Base-by-base conservation (phyloP, 2,797 vertebrate species). In the Orientallactaga sibirica region DNA sequence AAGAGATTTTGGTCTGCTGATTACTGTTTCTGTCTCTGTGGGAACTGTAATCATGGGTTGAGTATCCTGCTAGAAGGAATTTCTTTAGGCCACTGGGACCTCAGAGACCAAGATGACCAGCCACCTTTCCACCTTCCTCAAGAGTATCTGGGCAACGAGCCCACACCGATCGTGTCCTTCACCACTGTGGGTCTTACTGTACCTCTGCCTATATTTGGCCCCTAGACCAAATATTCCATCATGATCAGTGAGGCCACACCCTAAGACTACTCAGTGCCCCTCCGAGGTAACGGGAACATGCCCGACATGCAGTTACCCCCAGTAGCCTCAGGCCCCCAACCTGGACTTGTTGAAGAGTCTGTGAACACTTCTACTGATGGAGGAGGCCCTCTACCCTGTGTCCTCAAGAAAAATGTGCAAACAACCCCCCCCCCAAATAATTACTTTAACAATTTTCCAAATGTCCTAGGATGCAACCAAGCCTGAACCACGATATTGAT, bases 1-100 rank as follows among this genome's bases (percentile, higher is more conserved):
- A 86, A 29, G 52, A 16, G 12, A 88, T 90, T 85, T 27, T 33
- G 37, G n/a, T 66, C 19, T 92, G 25, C 19, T 76, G 1, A 67
- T 87, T 76, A 77, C 43, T 87, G 29, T 25, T 76, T 52, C 29
- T 88, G 84, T 84, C n/a, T 78, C 18, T 88, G 29, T 76, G 15
- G 43, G 64, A 71, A 55, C 20, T 66, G 33, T 5, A 84, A 84
- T 27, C 33, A 25, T 43, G 25, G 22, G 7, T 73, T 55, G 24
- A 93, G 62, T 7, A 48, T 4, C 9, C 25, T 16, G 77, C 43
- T 24, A 73, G 79, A 85, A 67, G 80, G n/a, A 58, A 58, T 58
- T 16, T 18, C 41, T 83, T 83, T 70, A 52, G 48, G 48, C 48
- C 48, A 48, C 48, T 48, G 48, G 48, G 48, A 48, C 48, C 10